Evolutionary conservation across 2,113 vertebrate species (phyloP).

Genomic region (Cyphomyrus discorhynchus): DNA sequence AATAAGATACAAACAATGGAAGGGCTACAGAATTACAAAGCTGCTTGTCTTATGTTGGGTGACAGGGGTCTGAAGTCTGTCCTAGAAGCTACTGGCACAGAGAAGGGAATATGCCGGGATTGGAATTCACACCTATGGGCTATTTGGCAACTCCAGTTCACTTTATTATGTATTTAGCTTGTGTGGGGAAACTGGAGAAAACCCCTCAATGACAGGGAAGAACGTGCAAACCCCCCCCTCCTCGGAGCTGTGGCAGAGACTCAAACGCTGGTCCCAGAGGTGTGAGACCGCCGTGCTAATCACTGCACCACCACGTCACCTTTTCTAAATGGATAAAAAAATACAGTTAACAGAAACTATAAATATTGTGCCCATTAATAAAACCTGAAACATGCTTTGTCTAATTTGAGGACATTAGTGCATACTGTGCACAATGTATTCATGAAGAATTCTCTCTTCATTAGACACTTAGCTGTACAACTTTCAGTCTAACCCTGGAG

Average conservation of each 20-base stretch:
- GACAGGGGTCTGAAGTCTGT: background rate
- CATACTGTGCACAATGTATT: background rate
- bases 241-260: background rate
- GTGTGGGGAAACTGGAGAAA: background rate
- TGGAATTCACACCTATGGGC: background rate
- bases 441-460: background rate
- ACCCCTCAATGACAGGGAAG: background rate
- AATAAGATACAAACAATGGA: background rate
- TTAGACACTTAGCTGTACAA: background rate
- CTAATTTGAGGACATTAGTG: background rate
- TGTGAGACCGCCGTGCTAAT: background rate
- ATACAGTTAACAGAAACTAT: background rate
- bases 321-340: background rate
- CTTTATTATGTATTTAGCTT: background rate
- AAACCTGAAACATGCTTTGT: background rate
- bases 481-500: background rate
- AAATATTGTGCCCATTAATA: background rate
- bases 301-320: background rate
- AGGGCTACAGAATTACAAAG: background rate
- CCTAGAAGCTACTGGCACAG: background rate
- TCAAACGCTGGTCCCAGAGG: background rate
- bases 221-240: background rate
- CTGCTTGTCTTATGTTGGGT: background rate
- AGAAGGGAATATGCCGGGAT: background rate
- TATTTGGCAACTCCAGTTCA: background rate